These are phyloP conservation scores for Atherinosoma microstoma DNA, from an alignment of 2,797 vertebrate species.

Conservation along the genomic window DNA sequence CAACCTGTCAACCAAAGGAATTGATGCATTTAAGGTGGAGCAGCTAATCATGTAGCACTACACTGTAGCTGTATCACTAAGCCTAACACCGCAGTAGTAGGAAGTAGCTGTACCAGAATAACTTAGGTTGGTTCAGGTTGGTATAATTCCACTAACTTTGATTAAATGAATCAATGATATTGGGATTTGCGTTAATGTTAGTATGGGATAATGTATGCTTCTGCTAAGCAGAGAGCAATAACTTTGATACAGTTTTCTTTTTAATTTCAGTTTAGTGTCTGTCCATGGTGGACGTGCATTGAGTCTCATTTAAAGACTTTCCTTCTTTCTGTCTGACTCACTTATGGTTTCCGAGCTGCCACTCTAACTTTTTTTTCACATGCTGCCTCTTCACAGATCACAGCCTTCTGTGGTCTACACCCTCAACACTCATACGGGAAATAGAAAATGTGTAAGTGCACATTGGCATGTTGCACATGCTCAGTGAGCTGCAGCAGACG, in stretches of 20 bases:
- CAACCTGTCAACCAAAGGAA: too few species aligned
- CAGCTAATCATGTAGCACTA: too few species aligned
- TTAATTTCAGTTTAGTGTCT: not conserved
- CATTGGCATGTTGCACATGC: constrained; percentile 20
- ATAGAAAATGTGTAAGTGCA: constrained; percentile 62
- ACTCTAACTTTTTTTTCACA: constrained; percentile 17
- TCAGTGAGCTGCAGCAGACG: not conserved
- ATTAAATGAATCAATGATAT: not conserved
- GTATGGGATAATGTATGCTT: too few species aligned
- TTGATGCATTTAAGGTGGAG: not conserved
- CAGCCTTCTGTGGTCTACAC: constrained; percentile 39
- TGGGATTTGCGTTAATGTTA: too few species aligned
- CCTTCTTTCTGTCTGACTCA: constrained; percentile 40
- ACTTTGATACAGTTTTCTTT: not conserved
- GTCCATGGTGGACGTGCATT: constrained; percentile 54
- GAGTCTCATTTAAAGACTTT: constrained; percentile 15
- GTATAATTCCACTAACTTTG: not conserved
- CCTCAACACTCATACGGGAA: constrained; percentile 26
- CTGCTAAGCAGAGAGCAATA: not conserved
- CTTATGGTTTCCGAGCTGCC: constrained; percentile 2
- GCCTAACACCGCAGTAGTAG: not conserved
- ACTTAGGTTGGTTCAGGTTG: not conserved
- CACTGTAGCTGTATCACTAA: not conserved
- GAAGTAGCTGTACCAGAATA: not conserved
- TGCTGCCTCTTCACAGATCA: constrained; percentile 34